Evolutionary conservation across 1,140 invertebrate genomes (phyloP).

Genomic region (Drosophila bipectinata): DNA sequence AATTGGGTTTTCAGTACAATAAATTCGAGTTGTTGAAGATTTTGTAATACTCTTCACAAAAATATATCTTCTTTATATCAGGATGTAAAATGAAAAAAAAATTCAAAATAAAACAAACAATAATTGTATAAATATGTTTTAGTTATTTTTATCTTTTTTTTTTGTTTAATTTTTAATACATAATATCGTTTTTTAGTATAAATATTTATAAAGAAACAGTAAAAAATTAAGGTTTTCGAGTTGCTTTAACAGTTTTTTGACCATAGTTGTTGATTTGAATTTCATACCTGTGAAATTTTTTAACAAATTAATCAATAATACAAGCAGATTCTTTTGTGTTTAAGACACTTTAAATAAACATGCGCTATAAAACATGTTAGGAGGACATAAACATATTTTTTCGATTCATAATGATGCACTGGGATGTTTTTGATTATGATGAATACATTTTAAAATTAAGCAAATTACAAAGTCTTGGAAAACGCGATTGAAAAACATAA

Average conservation of each 20-base stretch:
- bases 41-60: conserved; percentile 44
- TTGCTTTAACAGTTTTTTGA: conserved; percentile 66
- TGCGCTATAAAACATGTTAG: too few species aligned
- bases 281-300: conserved; percentile 33
- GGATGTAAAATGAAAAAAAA: conserved; percentile 10
- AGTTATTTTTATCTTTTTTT: conserved; percentile 61
- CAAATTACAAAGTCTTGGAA: too few species aligned
- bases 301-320: conserved; percentile 76
- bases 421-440: too few species aligned
- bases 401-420: conserved; percentile 8
- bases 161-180: conserved; percentile 62
- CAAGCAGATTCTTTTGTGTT: conserved; percentile 24
- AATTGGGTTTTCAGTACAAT: conserved; percentile 71
- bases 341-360: conserved; percentile 15
- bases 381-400: too few species aligned
- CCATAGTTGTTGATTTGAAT: conserved; percentile 10
- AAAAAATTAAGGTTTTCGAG: conserved; percentile 39
- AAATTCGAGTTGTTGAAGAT: conserved; percentile 73
- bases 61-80: conserved; percentile 5
- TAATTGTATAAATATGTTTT: conserved; percentile 18
- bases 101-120: conserved; percentile 59
- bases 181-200: conserved; percentile 77
- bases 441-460: too few species aligned
- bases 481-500: neutral
- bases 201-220: conserved; percentile 31